Evolutionary conservation across 2,888 invertebrate genomes (phyloP), one percentile per base, ranked within the genome.

Genomic region (Sesamia inferens): DNA sequence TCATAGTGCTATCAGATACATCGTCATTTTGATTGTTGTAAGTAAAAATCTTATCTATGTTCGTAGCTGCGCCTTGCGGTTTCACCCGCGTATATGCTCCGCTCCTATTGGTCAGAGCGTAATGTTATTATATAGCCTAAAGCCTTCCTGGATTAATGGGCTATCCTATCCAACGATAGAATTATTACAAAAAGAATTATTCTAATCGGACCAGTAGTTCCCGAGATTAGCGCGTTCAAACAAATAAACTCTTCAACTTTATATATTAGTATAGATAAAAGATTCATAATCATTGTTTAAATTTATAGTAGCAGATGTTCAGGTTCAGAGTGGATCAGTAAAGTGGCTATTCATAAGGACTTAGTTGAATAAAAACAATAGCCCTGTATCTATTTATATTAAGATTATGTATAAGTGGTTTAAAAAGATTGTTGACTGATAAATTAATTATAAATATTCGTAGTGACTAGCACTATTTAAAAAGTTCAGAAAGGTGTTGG

Each of bases 321-420:
- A 39, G 14, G 13, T 66, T 16, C 68, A 57, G 16, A 42, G 13
- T 77, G 48, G 51, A 77, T 68, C 42, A 31, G 48, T 11, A 44
- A 51, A 51, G 44, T 51, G 51, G 51, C n/a, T 58, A 68, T 74
- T 69, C n/a, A 44, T 22, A 48, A 13, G 11, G n/a, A 44, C 48
- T n/a, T 48, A 51, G 22, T 58, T 69, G 22, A 77, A 51, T 68
- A 31, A 48, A 67, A 57, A 68, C 31, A 68, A 77, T 44, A 51
- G 42, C 10, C 31, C 42, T 42, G 24, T 51, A 57, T 39, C 10
- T 47, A 54, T 11, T 74, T 54, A 16, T 61, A 55, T 31, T 71
- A 31, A 10, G 10, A 68, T 14, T 67, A 16, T 42, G 2, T 51
- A 19, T 22, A 42, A 42, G 14, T 44, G 24, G 42, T 10, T 62